Conservation (phyloP, 2,797 vertebrate genomes). For the Helicolenus hilgendorfi region DNA sequence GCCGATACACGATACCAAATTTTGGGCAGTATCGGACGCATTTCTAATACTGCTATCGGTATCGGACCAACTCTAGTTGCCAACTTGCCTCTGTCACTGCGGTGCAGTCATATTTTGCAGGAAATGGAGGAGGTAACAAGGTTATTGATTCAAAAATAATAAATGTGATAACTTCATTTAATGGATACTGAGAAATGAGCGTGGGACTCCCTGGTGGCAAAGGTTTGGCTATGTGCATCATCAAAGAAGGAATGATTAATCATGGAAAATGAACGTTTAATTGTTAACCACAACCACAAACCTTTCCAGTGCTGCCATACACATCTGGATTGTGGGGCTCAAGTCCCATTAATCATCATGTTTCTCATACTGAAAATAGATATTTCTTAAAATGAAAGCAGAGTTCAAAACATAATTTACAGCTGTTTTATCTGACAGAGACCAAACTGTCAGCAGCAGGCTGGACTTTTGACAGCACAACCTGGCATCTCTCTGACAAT, state of each 20-base stretch:
- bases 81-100: not conserved
- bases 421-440: not conserved
- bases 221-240: not conserved
- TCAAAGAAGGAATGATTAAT: not conserved
- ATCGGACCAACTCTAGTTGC: not conserved
- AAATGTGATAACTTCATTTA: not conserved
- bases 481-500: conserved; percentile 24
- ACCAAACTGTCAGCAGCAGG: too few relatives aligned
- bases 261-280: not conserved
- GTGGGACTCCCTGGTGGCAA: not conserved
- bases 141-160: not conserved
- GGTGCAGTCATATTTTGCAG: not conserved
- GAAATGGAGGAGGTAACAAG: not conserved
- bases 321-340: not conserved
- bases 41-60: too few relatives aligned
- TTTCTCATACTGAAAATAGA: not conserved
- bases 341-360: not conserved
- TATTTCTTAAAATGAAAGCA: not conserved
- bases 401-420: not conserved
- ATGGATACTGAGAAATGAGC: not conserved
- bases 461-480: not conserved
- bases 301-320: not conserved
- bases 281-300: not conserved
- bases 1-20: too few relatives aligned
- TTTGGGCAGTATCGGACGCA: too few relatives aligned